Conservation (phyloP, 2,888 invertebrate species). For the Diarsia dahlii region DNA sequence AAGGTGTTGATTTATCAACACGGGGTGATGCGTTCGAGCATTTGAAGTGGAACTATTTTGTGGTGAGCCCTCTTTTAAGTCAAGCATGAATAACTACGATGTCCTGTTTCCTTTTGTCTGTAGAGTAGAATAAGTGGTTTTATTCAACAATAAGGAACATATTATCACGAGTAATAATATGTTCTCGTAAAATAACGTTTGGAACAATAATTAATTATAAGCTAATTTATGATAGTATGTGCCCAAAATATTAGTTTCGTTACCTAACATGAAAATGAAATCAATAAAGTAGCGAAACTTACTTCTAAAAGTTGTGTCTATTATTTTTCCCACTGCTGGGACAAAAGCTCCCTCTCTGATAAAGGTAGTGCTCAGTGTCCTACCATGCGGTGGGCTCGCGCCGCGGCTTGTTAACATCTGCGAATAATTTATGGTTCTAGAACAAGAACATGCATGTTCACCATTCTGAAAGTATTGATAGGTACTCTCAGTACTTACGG, state of each 20-base stretch:
- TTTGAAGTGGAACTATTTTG: conserved; percentile 31
- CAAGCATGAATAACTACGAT: conserved; percentile 24
- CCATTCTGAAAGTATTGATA: no score
- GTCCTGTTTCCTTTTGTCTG: conserved; percentile 12
- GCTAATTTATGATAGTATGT: no score
- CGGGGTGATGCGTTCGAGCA: conserved; percentile 11
- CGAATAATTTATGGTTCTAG: not conserved
- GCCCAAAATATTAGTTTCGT: no score
- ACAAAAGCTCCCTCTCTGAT: not conserved
- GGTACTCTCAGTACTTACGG: no score
- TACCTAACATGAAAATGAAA: no score
- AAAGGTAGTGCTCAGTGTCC: not conserved
- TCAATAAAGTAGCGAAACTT: no score
- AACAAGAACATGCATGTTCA: no score
- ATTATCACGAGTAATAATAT: no score
- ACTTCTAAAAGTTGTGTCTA: not conserved
- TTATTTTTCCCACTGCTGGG: not conserved
- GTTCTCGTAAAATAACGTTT: no score
- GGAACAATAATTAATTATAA: no score
- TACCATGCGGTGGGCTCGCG: not conserved
- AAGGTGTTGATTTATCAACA: conserved; percentile 34
- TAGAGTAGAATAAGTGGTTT: conserved; percentile 1
- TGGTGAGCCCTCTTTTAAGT: conserved; percentile 20
- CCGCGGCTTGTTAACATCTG: not conserved
- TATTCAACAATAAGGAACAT: not conserved